Percentiles rank a stretch among this genome's conserved stretches.
These are phyloP conservation scores for Nomada goodeniana DNA, from an alignment of 2,888 invertebrate species.

Conservation along the genomic window DNA sequence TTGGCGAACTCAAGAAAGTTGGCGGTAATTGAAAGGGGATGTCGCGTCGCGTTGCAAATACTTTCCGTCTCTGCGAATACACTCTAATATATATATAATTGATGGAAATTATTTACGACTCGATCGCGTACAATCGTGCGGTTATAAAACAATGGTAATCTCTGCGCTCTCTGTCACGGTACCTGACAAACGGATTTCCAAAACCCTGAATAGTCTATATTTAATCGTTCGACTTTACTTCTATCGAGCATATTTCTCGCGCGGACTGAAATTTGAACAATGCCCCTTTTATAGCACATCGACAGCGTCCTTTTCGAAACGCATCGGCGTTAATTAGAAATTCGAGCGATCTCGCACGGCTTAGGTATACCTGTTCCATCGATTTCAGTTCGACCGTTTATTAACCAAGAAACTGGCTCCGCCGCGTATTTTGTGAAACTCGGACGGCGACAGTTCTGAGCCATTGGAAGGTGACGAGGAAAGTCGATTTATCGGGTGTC, in stretches of 20 bases:
- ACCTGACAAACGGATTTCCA: no score
- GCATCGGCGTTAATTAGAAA: constrained; percentile 35
- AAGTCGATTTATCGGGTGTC: constrained; percentile 53
- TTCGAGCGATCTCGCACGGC: background rate
- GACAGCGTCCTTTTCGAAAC: background rate
- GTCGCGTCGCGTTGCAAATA: no score
- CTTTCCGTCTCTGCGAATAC: no score
- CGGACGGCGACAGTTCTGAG: constrained; percentile 3
- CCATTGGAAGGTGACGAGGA: background rate
- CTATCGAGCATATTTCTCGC: background rate
- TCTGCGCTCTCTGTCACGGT: no score
- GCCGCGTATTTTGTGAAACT: constrained; percentile 9
- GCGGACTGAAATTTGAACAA: background rate
- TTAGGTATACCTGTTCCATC: background rate
- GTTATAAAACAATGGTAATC: no score
- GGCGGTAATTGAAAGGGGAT: no score
- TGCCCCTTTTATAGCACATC: background rate
- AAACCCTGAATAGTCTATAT: no score
- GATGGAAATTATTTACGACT: no score
- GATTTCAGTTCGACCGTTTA: constrained; percentile 9
- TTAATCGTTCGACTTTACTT: no score
- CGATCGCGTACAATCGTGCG: no score
- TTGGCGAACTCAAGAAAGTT: no score
- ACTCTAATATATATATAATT: no score
- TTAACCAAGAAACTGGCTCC: constrained; percentile 7